Percentiles rank a stretch among this genome's conserved stretches.
phyloP scores from a whole-genome alignment of 2,888 invertebrate genomes.

The Eudasyphora cyanicolor region DNA sequence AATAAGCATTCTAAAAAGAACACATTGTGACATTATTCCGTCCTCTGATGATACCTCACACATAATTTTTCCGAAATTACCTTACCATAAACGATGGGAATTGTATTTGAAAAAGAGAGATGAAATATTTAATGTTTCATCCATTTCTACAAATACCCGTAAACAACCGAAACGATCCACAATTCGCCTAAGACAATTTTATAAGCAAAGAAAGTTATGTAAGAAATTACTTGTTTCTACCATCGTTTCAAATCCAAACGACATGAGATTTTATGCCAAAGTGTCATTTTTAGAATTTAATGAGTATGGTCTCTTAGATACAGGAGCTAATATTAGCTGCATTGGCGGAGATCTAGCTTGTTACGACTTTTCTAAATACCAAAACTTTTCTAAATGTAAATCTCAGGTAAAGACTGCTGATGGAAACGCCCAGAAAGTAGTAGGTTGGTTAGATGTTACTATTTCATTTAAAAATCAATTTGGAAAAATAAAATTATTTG shows the following conservation, averaged over 20 bases:
- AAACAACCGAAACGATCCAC: constrained; percentile 6
- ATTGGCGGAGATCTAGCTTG: not conserved
- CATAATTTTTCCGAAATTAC: not conserved
- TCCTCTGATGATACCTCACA: not conserved
- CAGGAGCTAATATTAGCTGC: constrained; percentile 1
- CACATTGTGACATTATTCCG: not conserved
- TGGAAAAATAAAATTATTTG: too few relatives aligned
- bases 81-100: constrained; percentile 28
- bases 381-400: not conserved
- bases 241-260: not conserved
- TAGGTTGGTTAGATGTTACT: not conserved
- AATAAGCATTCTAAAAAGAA: not conserved
- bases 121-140: not conserved
- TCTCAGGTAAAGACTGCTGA: constrained; percentile 18
- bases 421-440: not conserved
- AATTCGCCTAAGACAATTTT: not conserved
- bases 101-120: not conserved
- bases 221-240: not conserved
- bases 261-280: constrained; percentile 12
- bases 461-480: too few relatives aligned
- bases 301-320: constrained; percentile 24
- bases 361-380: not conserved
- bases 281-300: constrained; percentile 4
- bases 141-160: not conserved
- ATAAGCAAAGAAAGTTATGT: not conserved